phyloP scores from a whole-genome alignment of 2,113 vertebrate genomes.

The Ploceus nigricollis region DNA sequence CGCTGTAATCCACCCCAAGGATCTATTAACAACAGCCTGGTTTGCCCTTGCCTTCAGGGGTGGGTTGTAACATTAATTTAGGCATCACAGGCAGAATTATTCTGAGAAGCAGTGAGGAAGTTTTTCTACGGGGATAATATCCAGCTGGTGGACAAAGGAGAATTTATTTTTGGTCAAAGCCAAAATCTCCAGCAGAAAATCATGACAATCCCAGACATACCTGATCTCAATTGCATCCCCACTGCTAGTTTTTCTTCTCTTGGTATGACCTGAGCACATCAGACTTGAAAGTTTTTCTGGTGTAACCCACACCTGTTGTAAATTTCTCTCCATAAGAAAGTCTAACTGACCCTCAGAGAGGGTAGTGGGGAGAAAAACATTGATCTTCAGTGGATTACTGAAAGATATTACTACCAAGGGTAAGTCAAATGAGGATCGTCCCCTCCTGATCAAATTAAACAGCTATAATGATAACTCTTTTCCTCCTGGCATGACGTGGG shows the following conservation, averaged over 20 bases:
- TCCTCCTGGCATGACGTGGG: background rate
- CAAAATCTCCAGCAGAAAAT: background rate
- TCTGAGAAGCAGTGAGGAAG: background rate
- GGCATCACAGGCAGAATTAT: background rate
- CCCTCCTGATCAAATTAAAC: background rate
- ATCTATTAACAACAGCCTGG: background rate
- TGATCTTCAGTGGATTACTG: background rate
- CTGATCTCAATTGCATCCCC: background rate
- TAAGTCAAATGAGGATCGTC: background rate
- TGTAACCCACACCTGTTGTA: background rate
- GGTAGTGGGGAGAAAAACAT: background rate
- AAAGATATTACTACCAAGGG: background rate
- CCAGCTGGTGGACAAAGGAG: background rate
- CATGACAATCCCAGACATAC: background rate
- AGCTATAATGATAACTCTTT: background rate
- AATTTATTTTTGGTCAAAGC: background rate
- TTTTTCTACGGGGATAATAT: background rate
- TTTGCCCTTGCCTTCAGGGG: background rate
- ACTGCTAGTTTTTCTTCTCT: background rate
- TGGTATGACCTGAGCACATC: background rate
- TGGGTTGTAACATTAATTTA: background rate
- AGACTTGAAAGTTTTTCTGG: background rate
- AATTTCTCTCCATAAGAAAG: background rate
- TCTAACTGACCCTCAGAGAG: background rate
- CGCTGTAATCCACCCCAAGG: background rate